These are phyloP conservation scores for Hypotaenidia philippensis DNA, from an alignment of 2,797 vertebrate species.

Conservation along the genomic window DNA sequence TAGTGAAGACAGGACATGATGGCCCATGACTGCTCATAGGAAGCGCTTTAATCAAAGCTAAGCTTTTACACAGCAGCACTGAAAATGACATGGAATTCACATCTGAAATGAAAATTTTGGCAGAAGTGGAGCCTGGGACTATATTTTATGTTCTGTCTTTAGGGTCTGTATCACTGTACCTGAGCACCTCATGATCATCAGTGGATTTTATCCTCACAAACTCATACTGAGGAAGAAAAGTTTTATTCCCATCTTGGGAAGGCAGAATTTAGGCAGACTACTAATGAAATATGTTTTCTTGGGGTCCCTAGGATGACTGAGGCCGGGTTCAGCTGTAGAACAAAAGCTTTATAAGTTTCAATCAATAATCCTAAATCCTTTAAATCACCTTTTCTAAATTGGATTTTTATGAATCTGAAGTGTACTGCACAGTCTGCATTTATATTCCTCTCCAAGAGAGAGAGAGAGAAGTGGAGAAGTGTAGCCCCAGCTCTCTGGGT, in stretches of 20 bases:
- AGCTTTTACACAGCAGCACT: neutral
- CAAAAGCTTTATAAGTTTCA: neutral
- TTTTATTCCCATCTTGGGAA: neutral
- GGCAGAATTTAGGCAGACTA: neutral
- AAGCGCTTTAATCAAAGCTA: neutral
- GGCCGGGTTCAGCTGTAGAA: neutral
- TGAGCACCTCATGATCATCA: neutral
- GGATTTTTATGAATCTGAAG: neutral
- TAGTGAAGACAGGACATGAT: neutral
- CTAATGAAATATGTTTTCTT: neutral
- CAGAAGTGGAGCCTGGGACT: neutral
- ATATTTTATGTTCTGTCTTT: neutral
- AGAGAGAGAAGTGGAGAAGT: neutral
- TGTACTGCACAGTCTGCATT: neutral
- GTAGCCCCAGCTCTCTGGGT: neutral
- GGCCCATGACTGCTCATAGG: neutral
- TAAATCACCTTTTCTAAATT: neutral
- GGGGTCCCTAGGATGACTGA: neutral
- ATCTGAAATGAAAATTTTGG: conserved; percentile 1
- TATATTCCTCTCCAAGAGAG: neutral
- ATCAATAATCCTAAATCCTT: neutral
- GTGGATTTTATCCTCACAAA: neutral
- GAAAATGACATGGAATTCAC: neutral
- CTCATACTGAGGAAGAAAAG: neutral
- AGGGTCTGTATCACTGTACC: neutral